Evolutionary conservation across 2,113 vertebrate genomes (phyloP).

Genomic region (Macheiramphus alcinus): DNA sequence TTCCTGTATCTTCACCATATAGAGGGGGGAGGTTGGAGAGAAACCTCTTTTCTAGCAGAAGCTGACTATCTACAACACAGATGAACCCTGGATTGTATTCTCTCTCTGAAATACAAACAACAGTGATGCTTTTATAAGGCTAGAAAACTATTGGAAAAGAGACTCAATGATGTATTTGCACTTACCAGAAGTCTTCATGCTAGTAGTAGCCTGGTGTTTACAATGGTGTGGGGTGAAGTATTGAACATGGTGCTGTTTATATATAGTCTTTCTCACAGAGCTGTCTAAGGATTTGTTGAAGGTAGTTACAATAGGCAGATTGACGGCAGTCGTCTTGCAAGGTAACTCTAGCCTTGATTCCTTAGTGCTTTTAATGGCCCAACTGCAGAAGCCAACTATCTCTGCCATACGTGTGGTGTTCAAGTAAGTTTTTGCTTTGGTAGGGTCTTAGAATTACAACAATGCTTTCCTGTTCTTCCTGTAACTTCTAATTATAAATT

Average conservation of each 20-base stretch:
- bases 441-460: not conserved
- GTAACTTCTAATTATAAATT: not conserved
- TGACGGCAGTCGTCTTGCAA: not conserved
- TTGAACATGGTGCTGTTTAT: not conserved
- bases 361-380: not conserved
- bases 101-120: not conserved
- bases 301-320: not conserved
- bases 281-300: not conserved
- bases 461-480: not conserved
- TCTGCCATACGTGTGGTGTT: not conserved
- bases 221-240: not conserved
- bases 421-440: not conserved
- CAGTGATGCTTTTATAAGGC: not conserved
- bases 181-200: not conserved
- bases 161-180: not conserved
- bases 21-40: rapidly evolving
- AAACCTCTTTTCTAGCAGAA: not conserved
- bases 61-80: not conserved
- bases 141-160: not conserved
- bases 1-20: not conserved
- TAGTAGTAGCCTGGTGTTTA: not conserved
- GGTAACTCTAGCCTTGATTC: not conserved
- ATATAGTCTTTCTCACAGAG: not conserved
- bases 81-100: not conserved
- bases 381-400: not conserved